A percentile compares a stretch with the other conserved stretches of the same genome.
phyloP scores from a whole-genome alignment of 2,113 vertebrate genomes.

The Loxodonta africana region DNA sequence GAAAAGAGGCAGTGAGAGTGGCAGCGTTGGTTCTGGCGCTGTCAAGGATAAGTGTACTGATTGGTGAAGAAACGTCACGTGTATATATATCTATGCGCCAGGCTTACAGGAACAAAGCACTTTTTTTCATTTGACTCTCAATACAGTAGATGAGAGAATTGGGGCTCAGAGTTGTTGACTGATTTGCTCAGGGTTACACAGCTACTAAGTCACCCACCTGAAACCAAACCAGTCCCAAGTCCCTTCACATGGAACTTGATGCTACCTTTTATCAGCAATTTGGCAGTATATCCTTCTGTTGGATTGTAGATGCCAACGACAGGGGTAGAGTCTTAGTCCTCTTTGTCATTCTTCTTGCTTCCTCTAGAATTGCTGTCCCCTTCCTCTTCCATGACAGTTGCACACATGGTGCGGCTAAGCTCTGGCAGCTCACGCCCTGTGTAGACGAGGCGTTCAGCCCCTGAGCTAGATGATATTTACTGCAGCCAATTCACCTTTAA shows the following conservation, averaged over 20 bases:
- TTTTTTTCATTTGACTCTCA: neutral
- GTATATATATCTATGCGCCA: neutral
- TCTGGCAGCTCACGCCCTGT: rapidly evolving
- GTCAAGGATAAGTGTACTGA: neutral
- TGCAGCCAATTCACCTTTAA: neutral
- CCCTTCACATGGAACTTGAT: neutral
- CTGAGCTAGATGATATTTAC: neutral
- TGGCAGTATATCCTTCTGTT: neutral
- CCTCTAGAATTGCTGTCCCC: neutral
- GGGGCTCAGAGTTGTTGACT: neutral
- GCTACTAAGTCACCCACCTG: no score
- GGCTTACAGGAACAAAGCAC: neutral
- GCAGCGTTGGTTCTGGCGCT: no score
- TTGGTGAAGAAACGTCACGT: neutral
- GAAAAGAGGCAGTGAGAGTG: neutral
- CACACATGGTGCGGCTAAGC: neutral
- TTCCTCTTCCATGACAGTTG: neutral
- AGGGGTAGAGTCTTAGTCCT: neutral
- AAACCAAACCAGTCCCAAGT: neutral
- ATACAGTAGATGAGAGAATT: neutral
- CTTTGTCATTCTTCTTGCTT: neutral
- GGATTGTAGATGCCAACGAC: neutral
- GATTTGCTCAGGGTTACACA: neutral
- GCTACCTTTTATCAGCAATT: neutral
- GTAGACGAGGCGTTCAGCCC: neutral